These are phyloP conservation scores for Zosterops hypoxanthus DNA, from an alignment of 2,113 vertebrate genomes.

Conservation along the genomic window DNA sequence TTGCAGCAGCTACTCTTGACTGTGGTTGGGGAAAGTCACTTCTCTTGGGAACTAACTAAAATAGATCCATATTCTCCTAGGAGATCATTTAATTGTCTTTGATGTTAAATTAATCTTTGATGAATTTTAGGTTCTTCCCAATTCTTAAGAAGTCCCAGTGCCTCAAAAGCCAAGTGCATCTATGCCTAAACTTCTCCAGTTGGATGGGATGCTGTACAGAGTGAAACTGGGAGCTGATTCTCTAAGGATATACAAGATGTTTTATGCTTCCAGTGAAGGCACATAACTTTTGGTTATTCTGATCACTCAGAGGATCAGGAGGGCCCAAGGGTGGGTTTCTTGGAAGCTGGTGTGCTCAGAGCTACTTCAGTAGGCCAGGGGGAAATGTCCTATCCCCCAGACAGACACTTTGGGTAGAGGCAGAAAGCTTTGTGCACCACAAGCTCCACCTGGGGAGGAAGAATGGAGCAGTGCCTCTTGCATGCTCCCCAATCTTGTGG, in stretches of 20 bases:
- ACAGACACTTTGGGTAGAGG: not conserved
- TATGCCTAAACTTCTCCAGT: not conserved
- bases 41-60: not conserved
- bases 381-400: not conserved
- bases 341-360: not conserved
- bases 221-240: not conserved
- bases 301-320: not conserved
- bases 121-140: not conserved
- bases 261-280: not conserved
- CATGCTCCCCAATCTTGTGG: not conserved
- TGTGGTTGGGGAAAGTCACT: not conserved
- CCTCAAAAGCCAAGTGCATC: not conserved
- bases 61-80: not conserved
- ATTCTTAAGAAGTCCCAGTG: not conserved
- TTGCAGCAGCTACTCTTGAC: not conserved
- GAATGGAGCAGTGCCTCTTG: not conserved
- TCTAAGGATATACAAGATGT: not conserved
- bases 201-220: not conserved
- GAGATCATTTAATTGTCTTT: not conserved
- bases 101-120: not conserved
- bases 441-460: not conserved
- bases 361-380: not conserved
- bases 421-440: not conserved
- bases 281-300: not conserved
- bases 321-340: not conserved